phyloP scores from a whole-genome alignment of 2,113 vertebrate species.

The Fregata magnificens region DNA sequence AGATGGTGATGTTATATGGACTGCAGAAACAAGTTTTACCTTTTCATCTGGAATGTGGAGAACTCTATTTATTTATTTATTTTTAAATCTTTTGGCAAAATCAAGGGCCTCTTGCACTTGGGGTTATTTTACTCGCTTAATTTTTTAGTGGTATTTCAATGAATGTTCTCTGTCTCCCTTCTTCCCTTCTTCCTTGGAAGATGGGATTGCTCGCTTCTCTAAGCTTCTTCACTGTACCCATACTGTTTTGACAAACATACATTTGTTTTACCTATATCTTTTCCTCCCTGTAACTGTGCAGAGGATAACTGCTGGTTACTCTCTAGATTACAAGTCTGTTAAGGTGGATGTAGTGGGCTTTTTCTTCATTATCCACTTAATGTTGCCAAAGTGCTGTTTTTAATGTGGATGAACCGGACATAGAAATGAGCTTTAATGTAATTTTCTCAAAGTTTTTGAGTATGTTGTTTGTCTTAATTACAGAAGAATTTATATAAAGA shows the following conservation, averaged over 20 bases:
- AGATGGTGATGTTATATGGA: not conserved
- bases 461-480: not conserved
- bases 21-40: not conserved
- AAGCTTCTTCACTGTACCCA: not conserved
- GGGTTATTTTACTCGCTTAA: not conserved
- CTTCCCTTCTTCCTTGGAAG: not conserved
- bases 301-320: not conserved
- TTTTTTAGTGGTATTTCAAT: not conserved
- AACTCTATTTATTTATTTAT: not conserved
- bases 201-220: not conserved
- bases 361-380: not conserved
- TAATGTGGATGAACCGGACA: not conserved
- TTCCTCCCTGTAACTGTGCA: not conserved
- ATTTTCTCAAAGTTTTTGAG: not conserved
- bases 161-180: not conserved
- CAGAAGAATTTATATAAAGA: not conserved
- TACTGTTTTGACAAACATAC: not conserved
- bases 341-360: not conserved
- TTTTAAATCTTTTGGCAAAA: not conserved
- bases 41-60: not conserved
- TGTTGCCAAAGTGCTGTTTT: not conserved
- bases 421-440: not conserved
- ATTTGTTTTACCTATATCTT: not conserved
- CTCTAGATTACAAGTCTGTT: not conserved
- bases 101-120: not conserved